phyloP scores from a whole-genome alignment of 2,888 invertebrate species.

The Esperia sulphurella region DNA sequence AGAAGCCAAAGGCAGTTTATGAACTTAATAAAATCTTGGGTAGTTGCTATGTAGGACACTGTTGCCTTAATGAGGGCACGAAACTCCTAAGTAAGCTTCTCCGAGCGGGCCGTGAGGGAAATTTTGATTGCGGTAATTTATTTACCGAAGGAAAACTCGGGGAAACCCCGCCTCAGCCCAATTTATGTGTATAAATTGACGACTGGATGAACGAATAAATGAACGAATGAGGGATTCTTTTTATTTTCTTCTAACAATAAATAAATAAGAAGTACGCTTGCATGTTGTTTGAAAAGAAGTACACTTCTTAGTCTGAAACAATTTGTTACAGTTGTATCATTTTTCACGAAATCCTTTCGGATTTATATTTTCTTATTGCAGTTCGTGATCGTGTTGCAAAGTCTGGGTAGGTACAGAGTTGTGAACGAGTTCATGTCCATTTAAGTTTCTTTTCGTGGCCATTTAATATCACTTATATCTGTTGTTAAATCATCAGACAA shows the following conservation, averaged over 20 bases:
- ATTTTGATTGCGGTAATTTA: constrained; percentile 18
- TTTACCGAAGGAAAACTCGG: constrained; percentile 11
- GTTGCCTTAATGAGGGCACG: constrained; percentile 10
- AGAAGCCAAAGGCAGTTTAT: background rate
- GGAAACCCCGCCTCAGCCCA: background rate
- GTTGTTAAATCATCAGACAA: no score
- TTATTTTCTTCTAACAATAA: no score
- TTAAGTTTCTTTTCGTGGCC: no score
- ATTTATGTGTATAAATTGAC: background rate
- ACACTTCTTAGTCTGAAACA: constrained; percentile 5
- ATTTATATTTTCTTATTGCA: constrained; percentile 7
- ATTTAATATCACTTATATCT: no score
- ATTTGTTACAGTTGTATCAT: constrained; percentile 6
- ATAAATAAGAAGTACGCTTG: background rate
- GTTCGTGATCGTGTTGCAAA: constrained; percentile 6
- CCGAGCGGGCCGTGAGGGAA: constrained; percentile 14
- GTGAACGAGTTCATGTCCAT: no score
- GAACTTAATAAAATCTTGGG: background rate
- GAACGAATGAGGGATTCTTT: no score
- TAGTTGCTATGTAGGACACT: constrained; percentile 4
- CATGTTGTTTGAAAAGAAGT: background rate
- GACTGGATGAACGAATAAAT: background rate
- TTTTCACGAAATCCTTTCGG: constrained; percentile 5
- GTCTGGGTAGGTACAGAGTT: background rate
- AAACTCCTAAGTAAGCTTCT: constrained; percentile 12